Base-by-base conservation (phyloP, 2,797 vertebrate species). In the Spinus olivaceus region DNA sequence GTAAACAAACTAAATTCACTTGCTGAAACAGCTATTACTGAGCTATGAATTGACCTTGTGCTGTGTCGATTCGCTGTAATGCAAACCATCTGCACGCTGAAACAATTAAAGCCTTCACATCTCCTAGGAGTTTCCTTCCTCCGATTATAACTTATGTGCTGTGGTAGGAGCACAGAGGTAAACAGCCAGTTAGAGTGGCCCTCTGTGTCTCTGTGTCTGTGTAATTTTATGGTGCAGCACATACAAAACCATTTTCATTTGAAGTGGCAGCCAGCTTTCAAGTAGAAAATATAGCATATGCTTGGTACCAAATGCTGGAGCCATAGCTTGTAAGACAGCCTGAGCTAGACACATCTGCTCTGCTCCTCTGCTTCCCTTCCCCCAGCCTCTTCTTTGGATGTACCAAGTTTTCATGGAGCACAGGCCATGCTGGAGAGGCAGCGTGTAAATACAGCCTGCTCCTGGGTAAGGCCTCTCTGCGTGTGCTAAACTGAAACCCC, bases 41-140 rank as follows among this genome's bases (percentile, higher is more conserved):
- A 82, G 60, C 72, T 86, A 73, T 70, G 92, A 86, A 65, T 81
- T 96, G 97, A 97, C 97, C 97, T 96, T 96, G 95, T 93, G 97
- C 92, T 81, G 63, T 60, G 76, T 90, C 9, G 37, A 98, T 92
- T 85, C 17, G n/a, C 54, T 53, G 73, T 97, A 97, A 98, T 94
- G 95, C 90, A 97, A 97, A 96, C 97, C 97, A 97, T 97, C 96
- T 98, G 97, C 61, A 64, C 1, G 5, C 71, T 47, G 91, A 88
- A 96, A 97, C 97, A 97, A 97, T 97, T 97, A 97, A 95, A 95
- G 83, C 95, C 96, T 96, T 97, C 96, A 97, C 96, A 97, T 97
- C 96, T 98, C 96, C 74, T 42, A 85, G 94, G 95, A 95, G 91
- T 97, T 98, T 98, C 98, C 98, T 98, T 98, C 98, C 98, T 98